Conservation (phyloP, 2,113 vertebrate genomes). For the Alethe castanea region DNA sequence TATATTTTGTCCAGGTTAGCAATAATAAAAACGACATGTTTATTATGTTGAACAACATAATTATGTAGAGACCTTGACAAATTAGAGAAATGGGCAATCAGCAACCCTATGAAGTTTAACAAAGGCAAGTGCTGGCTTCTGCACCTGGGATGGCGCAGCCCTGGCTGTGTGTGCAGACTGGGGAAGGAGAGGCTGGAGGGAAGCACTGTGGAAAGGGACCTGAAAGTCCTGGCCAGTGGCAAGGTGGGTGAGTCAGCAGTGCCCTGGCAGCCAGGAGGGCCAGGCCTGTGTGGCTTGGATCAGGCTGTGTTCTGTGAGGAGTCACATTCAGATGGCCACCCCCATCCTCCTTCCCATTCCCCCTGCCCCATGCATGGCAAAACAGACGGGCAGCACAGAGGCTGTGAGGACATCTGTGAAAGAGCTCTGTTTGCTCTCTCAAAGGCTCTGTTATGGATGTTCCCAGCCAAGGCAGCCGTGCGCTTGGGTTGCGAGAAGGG, state of each 20-base stretch:
- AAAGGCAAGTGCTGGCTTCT: neutral
- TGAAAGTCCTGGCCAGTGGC: neutral
- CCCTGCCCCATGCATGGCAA: neutral
- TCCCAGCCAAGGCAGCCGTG: neutral
- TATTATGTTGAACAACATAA: neutral
- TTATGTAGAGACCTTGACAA: neutral
- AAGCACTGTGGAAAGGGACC: fast-evolving
- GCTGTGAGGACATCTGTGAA: neutral
- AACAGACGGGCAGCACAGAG: neutral
- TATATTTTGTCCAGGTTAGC: neutral
- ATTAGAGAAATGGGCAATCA: neutral
- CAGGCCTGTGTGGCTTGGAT: fast-evolving
- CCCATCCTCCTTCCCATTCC: neutral
- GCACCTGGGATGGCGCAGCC: neutral
- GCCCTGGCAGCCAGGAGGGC: neutral
- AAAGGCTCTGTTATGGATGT: neutral
- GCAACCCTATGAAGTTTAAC: neutral
- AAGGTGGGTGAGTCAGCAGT: neutral
- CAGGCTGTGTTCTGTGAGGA: neutral
- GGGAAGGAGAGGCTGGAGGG: neutral
- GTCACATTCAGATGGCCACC: neutral
- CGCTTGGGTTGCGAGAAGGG: fast-evolving
- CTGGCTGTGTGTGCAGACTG: neutral
- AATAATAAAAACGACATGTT: neutral
- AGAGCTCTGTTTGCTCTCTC: neutral